Conservation (phyloP, 2,888 invertebrate genomes). For the Lithodes maja region DNA sequence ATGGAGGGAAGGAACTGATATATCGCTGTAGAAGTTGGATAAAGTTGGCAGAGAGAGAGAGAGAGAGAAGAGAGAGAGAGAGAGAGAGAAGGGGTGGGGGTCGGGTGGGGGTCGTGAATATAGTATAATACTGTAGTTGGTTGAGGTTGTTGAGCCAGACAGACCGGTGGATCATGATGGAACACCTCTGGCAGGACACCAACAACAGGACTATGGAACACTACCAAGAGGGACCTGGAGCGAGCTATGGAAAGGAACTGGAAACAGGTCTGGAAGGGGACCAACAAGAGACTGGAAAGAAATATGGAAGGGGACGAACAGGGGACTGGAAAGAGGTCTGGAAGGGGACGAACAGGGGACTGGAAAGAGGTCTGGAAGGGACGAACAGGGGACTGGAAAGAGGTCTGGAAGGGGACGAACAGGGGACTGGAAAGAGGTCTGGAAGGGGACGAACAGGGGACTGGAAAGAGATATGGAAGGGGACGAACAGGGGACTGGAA, state of each 20-base stretch:
- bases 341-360: too few relatives aligned
- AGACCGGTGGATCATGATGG: neutral
- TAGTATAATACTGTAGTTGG: neutral
- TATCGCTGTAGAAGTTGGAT: too few relatives aligned
- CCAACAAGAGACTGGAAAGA: neutral
- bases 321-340: too few relatives aligned
- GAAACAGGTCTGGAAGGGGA: neutral
- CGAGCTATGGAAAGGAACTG: neutral
- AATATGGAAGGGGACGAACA: neutral
- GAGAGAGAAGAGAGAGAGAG: slow-evolving; percentile 10
- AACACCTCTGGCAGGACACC: neutral
- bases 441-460: too few relatives aligned
- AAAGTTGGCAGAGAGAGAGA: slow-evolving; percentile 3
- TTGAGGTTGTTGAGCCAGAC: neutral
- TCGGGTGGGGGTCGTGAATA: too few relatives aligned
- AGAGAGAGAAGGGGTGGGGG: neutral
- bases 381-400: too few relatives aligned
- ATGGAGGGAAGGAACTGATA: too few relatives aligned
- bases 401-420: too few relatives aligned
- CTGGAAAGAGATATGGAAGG: neutral
- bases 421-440: too few relatives aligned
- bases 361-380: too few relatives aligned
- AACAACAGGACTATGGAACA: neutral
- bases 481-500: neutral
- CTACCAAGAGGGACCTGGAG: neutral